Evolutionary conservation across 2,888 invertebrate species (phyloP).

Genomic region (Julus scandinavius): DNA sequence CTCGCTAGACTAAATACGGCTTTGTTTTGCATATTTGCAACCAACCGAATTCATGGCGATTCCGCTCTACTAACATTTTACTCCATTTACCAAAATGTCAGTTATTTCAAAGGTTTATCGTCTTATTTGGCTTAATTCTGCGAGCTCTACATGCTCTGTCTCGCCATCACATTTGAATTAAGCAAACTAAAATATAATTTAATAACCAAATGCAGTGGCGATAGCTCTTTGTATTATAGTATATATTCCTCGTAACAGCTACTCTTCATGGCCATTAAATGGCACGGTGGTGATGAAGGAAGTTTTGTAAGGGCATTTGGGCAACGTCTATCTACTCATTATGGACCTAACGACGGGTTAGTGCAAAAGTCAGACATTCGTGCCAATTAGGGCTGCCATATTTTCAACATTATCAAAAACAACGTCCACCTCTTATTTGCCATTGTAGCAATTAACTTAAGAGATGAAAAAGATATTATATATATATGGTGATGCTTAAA

Average conservation of each 20-base stretch:
- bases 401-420: background rate
- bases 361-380: constrained; percentile 19
- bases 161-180: constrained; percentile 9
- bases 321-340: background rate
- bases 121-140: background rate
- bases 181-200: constrained; percentile 19
- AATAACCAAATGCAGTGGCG: background rate
- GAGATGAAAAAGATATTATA: too few relatives aligned
- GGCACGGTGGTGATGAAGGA: background rate
- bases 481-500: too few relatives aligned
- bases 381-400: constrained; percentile 7
- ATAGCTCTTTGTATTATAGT: too few relatives aligned
- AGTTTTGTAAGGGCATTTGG: background rate
- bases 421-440: too few relatives aligned
- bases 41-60: background rate
- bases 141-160: background rate
- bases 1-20: background rate
- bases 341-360: constrained; percentile 10
- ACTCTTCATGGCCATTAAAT: background rate
- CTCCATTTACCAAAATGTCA: background rate
- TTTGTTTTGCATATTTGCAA: constrained; percentile 8
- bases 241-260: background rate
- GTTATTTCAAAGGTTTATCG: background rate
- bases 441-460: too few relatives aligned
- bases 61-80: background rate